Evolutionary conservation across 2,113 vertebrate species (phyloP).

Genomic region (Chascanopsetta lugubris): DNA sequence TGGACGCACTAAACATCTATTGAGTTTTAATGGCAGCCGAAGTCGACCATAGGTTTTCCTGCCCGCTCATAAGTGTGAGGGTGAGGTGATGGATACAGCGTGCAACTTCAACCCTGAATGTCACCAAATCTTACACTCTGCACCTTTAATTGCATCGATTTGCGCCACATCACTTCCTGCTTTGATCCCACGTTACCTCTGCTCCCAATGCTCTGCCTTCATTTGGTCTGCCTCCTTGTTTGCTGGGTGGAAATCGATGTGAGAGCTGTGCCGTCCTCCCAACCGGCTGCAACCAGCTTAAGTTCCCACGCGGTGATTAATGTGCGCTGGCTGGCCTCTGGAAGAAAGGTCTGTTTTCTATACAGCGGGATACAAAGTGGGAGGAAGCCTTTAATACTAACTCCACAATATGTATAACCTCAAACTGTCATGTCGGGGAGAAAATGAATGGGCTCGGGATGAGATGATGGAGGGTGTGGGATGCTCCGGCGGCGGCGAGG

Average conservation of each 20-base stretch:
- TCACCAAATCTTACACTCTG: no score
- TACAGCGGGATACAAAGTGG: constrained; percentile 36
- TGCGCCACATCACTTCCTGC: constrained; percentile 27
- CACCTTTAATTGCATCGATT: constrained; percentile 41
- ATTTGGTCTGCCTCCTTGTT: constrained; percentile 47
- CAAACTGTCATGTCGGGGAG: constrained; percentile 72
- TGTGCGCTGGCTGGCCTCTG: constrained; percentile 50
- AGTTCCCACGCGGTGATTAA: constrained; percentile 66
- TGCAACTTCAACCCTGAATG: no score
- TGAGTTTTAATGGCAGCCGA: no score
- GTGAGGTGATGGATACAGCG: no score
- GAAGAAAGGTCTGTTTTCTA: constrained; percentile 60
- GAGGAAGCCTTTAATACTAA: constrained; percentile 62
- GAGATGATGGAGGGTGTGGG: constrained; percentile 32
- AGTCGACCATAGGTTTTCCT: no score
- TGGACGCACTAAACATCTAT: no score
- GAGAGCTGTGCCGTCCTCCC: constrained; percentile 54
- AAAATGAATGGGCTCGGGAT: constrained; percentile 64
- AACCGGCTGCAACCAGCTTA: constrained; percentile 51
- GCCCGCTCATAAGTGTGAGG: no score
- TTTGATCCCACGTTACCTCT: constrained; percentile 47
- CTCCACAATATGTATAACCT: constrained; percentile 69
- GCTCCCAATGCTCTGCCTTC: constrained; percentile 26
- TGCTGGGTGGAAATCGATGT: constrained; percentile 65
- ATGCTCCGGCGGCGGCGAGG: constrained; percentile 21